A percentile compares a stretch with the other conserved stretches of the same genome.
These are phyloP conservation scores for Cryptotermes secundus DNA, from an alignment of 1,140 invertebrate genomes.

Conservation along the genomic window DNA sequence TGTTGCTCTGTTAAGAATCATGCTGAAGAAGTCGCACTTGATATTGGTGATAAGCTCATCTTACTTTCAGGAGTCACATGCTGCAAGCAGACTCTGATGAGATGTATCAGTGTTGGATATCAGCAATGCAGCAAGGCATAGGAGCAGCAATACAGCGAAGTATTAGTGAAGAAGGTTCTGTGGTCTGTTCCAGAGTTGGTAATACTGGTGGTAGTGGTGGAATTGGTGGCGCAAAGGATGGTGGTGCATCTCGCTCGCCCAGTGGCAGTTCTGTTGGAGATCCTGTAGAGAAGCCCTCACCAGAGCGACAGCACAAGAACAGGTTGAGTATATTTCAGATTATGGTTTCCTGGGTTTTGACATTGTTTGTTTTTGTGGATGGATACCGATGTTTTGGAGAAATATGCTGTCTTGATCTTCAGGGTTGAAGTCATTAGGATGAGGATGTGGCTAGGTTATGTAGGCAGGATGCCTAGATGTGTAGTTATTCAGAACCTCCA, in stretches of 20 bases:
- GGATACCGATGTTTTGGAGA: too few species aligned
- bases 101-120: constrained; percentile 84
- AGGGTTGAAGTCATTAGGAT: too few species aligned
- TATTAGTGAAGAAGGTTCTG: constrained; percentile 39
- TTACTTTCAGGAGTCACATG: constrained; percentile 79
- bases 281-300: constrained; percentile 11
- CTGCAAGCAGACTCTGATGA: constrained; percentile 95
- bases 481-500: too few species aligned
- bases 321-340: constrained; percentile 10
- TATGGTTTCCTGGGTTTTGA: too few species aligned
- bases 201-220: not conserved
- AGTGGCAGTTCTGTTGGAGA: constrained; percentile 25
- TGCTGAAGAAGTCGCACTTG: not conserved
- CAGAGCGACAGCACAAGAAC: constrained; percentile 23
- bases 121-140: constrained; percentile 84
- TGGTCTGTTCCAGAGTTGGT: not conserved
- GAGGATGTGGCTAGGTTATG: too few species aligned
- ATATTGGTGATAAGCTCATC: not conserved
- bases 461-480: too few species aligned
- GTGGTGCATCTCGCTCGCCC: constrained; percentile 20
- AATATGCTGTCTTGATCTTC: too few species aligned
- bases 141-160: constrained; percentile 74
- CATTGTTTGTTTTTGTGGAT: too few species aligned
- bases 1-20: not conserved
- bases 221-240: not conserved